Conservation (phyloP, 2,888 invertebrate genomes). For the Scaptomyza flava region DNA sequence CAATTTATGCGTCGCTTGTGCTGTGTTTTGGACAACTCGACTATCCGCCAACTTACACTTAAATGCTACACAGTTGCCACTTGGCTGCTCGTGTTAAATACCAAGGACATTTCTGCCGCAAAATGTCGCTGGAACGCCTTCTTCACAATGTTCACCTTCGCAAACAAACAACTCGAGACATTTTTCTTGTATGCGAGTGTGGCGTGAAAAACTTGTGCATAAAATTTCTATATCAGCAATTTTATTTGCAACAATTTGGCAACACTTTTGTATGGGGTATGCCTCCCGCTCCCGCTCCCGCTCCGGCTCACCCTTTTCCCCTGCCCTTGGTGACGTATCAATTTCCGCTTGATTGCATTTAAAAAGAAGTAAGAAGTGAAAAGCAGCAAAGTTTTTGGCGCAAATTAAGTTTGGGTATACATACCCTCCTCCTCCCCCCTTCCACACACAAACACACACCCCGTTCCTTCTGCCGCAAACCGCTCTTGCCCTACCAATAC, state of each 20-base stretch:
- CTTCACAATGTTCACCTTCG: background rate
- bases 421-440: background rate
- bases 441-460: background rate
- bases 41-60: slow-evolving; percentile 18
- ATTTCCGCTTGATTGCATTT: slow-evolving; percentile 79
- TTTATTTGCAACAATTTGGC: slow-evolving; percentile 80
- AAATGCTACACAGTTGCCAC: slow-evolving; percentile 48
- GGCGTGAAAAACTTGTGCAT: slow-evolving; percentile 61
- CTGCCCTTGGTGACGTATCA: slow-evolving; percentile 67
- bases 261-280: slow-evolving; percentile 61
- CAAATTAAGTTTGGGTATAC: slow-evolving; percentile 70
- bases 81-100: slow-evolving; percentile 48
- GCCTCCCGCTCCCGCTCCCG: too few species aligned
- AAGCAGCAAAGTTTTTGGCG: slow-evolving; percentile 58
- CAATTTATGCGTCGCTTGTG: slow-evolving; percentile 53
- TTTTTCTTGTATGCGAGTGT: background rate
- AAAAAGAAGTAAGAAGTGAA: slow-evolving; percentile 33
- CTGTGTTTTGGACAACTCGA: slow-evolving; percentile 33
- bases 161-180: slow-evolving; percentile 12
- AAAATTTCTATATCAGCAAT: slow-evolving; percentile 77
- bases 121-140: slow-evolving; percentile 17
- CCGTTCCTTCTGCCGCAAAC: background rate
- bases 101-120: slow-evolving; percentile 49
- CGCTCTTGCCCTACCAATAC: background rate
- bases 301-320: background rate